A percentile compares a stretch with the other conserved stretches of the same genome.
Evolutionary conservation across 2,113 vertebrate species (phyloP).

Genomic region (Chionomys nivalis): DNA sequence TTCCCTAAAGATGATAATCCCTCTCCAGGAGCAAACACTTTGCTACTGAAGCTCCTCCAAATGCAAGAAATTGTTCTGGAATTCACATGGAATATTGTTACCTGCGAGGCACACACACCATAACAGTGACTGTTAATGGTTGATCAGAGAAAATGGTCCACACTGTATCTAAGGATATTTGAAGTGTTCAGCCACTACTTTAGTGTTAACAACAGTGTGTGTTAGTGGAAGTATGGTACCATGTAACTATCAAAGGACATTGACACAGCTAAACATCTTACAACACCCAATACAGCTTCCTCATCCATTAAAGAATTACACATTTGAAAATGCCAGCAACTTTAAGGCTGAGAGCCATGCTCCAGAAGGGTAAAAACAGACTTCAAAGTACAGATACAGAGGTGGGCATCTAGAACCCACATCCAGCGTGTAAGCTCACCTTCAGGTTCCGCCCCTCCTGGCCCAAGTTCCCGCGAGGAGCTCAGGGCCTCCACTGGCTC

Average conservation of each 20-base stretch:
- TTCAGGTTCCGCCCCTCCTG: conserved; percentile 86
- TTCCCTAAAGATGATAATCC: not conserved
- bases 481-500: conserved; percentile 94
- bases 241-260: not conserved
- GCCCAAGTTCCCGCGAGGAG: conserved; percentile 89
- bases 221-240: not conserved
- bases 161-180: not conserved
- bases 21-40: not conserved
- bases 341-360: not conserved
- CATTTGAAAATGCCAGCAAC: not conserved
- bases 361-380: conserved; percentile 13
- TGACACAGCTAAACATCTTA: not conserved
- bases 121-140: not conserved
- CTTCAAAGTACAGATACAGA: conserved; percentile 60
- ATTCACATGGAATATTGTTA: not conserved
- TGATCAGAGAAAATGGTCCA: not conserved
- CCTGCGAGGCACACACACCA: not conserved
- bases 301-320: not conserved
- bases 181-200: not conserved
- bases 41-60: not conserved
- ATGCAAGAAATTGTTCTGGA: not conserved
- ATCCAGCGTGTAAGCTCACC: conserved; percentile 85
- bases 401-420: conserved; percentile 37
- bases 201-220: not conserved
- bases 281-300: not conserved